Evolutionary conservation across 1,140 invertebrate genomes (phyloP).

Genomic region (Euura lappo): DNA sequence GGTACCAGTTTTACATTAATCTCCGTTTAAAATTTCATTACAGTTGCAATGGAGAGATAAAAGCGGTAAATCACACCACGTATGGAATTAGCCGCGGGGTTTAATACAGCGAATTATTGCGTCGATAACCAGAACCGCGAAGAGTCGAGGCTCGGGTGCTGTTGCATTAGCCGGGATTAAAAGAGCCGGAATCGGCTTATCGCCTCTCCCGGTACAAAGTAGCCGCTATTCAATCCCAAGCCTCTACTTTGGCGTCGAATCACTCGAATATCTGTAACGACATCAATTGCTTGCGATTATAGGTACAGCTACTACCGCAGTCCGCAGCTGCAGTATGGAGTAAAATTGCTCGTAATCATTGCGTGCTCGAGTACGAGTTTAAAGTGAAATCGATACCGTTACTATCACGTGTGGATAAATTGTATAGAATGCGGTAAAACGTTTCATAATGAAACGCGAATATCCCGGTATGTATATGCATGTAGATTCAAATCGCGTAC

Average conservation of each 20-base stretch:
- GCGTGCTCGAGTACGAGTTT: background rate
- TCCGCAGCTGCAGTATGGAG: too few relatives aligned
- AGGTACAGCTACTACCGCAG: too few relatives aligned
- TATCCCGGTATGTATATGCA: background rate
- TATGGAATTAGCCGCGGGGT: too few relatives aligned
- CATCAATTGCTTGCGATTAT: too few relatives aligned
- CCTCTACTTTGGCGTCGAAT: background rate
- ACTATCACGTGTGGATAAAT: background rate
- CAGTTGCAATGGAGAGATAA: background rate
- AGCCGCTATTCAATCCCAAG: background rate
- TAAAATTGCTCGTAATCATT: background rate
- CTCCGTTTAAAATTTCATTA: slow-evolving; percentile 6
- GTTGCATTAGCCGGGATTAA: background rate
- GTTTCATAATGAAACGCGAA: too few relatives aligned
- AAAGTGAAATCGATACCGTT: background rate
- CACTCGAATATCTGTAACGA: background rate
- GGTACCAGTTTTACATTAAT: background rate
- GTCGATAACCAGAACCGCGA: background rate
- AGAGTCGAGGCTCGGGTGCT: background rate
- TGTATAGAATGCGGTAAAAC: too few relatives aligned
- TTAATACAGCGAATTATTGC: background rate
- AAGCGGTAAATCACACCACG: background rate
- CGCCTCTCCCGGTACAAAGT: background rate
- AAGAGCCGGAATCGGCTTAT: background rate
- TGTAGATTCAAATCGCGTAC: background rate